phyloP scores from a whole-genome alignment of 2,797 vertebrate species.

The Halcyon smyrnensis region DNA sequence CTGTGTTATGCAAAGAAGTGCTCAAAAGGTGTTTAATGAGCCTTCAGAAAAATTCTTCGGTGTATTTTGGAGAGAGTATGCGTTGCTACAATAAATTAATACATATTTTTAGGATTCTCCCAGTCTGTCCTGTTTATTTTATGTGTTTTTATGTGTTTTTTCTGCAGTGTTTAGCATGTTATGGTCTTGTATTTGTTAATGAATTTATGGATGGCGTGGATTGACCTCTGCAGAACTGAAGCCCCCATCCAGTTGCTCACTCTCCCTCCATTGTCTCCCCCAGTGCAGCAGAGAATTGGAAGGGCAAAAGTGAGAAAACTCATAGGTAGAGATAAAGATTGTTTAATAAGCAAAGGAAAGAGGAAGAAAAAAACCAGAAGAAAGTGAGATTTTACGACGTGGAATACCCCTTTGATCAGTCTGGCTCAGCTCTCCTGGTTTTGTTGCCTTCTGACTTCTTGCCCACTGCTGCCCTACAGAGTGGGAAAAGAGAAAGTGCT shows the following conservation, averaged over 20 bases:
- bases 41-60: background rate
- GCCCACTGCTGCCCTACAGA: background rate
- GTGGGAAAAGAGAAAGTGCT: background rate
- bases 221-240: background rate
- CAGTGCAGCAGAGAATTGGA: accelerated
- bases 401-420: background rate
- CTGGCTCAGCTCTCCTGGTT: background rate
- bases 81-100: background rate
- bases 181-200: background rate
- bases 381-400: background rate
- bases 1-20: background rate
- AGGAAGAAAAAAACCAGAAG: background rate
- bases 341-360: background rate
- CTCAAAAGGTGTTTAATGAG: background rate
- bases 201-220: background rate
- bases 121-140: background rate
- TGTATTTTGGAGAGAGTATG: background rate
- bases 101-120: background rate
- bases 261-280: background rate
- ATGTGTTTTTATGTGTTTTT: background rate
- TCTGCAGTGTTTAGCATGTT: background rate
- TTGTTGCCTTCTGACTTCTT: background rate
- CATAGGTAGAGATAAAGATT: background rate
- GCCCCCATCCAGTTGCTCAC: accelerated
- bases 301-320: background rate